Evolutionary conservation across 2,113 vertebrate species (phyloP).

Genomic region (Labeo catla): DNA sequence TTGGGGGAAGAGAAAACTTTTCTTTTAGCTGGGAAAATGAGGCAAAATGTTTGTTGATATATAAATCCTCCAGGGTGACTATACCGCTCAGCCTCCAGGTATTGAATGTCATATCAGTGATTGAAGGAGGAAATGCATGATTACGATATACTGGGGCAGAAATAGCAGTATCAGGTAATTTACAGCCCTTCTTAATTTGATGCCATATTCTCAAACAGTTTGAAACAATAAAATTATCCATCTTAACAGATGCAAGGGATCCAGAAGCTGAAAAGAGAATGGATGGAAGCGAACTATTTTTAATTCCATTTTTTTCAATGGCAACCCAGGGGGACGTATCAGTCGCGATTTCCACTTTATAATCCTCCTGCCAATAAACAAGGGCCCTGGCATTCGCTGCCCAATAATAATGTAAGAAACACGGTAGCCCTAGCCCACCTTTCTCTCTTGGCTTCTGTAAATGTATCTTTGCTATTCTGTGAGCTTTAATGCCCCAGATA

Average conservation of each 20-base stretch:
- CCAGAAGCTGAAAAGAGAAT: background rate
- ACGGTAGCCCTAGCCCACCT: too few species aligned
- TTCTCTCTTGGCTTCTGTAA: too few species aligned
- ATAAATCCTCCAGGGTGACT: background rate
- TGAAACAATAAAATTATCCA: background rate
- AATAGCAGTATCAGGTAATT: background rate
- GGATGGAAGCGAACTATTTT: background rate
- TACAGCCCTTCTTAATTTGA: background rate
- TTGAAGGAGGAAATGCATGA: background rate
- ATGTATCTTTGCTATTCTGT: too few species aligned
- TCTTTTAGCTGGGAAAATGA: background rate
- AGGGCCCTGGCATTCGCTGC: too few species aligned
- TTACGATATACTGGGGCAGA: background rate
- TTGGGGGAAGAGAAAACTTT: background rate
- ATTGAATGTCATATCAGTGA: background rate
- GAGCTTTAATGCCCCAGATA: too few species aligned
- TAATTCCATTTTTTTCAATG: too few species aligned
- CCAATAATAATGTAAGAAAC: background rate
- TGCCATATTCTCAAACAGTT: conserved; percentile 8
- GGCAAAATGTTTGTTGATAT: too few species aligned
- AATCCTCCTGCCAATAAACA: background rate
- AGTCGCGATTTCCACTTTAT: background rate
- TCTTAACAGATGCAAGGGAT: background rate
- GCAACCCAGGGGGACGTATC: background rate
- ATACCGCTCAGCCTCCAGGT: background rate